Conservation (phyloP, 2,113 vertebrate species). For the Lophura nycthemera region DNA sequence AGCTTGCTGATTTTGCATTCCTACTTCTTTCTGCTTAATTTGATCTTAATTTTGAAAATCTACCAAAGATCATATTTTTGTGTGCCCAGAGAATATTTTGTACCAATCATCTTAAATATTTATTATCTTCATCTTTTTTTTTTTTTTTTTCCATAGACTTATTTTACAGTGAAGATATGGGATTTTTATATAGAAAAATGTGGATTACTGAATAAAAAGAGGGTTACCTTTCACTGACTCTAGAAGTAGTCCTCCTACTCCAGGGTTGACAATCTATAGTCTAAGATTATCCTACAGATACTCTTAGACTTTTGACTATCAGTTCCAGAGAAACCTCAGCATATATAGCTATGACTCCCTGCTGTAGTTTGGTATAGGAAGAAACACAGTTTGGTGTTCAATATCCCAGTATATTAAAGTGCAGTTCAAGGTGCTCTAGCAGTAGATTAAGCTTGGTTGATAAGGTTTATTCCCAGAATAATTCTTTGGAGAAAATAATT, state of each 20-base stretch:
- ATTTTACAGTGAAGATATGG: neutral
- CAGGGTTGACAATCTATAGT: neutral
- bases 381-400: neutral
- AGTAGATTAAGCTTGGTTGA: neutral
- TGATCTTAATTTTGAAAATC: neutral
- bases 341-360: neutral
- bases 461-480: neutral
- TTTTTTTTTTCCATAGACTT: accelerated
- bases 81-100: neutral
- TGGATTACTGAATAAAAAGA: neutral
- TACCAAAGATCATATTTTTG: accelerated
- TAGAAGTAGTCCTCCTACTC: neutral
- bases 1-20: neutral
- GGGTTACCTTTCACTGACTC: neutral
- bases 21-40: neutral
- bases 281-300: neutral
- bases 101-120: neutral
- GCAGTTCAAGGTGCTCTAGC: neutral
- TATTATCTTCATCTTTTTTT: neutral
- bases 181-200: neutral
- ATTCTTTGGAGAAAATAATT: neutral
- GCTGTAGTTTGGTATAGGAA: neutral
- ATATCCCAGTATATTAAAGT: neutral
- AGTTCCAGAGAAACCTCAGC: neutral
- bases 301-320: neutral